phyloP scores from a whole-genome alignment of 2,113 vertebrate species.

The Ptyas mucosa region DNA sequence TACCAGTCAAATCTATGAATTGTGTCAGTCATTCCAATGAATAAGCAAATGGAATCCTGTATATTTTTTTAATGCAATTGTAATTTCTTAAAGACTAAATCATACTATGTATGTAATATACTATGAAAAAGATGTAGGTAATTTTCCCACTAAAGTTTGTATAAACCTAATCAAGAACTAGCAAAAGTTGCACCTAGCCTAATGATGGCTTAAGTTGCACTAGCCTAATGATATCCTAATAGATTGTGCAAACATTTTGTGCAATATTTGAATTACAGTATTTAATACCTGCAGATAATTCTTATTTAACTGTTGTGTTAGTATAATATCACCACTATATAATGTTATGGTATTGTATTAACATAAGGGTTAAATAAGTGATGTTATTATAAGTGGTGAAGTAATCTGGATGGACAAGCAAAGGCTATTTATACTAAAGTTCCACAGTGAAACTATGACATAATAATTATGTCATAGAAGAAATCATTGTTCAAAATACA shows the following conservation, averaged over 20 bases:
- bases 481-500: neutral
- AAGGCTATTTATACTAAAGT: neutral
- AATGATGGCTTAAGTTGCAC: neutral
- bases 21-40: neutral
- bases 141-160: neutral
- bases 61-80: constrained; percentile 10
- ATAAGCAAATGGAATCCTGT: neutral
- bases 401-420: neutral
- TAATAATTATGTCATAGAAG: neutral
- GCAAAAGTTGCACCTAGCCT: neutral
- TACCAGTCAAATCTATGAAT: neutral
- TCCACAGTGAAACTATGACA: neutral
- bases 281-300: neutral
- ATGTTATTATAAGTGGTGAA: neutral
- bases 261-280: neutral
- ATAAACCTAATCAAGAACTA: neutral
- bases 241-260: neutral
- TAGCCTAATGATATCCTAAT: neutral
- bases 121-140: neutral
- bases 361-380: neutral
- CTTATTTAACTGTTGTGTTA: neutral
- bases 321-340: neutral
- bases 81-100: neutral
- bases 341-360: neutral
- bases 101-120: neutral